phyloP scores from a whole-genome alignment of 1,140 invertebrate species.

The Macrobrachium rosenbergii region DNA sequence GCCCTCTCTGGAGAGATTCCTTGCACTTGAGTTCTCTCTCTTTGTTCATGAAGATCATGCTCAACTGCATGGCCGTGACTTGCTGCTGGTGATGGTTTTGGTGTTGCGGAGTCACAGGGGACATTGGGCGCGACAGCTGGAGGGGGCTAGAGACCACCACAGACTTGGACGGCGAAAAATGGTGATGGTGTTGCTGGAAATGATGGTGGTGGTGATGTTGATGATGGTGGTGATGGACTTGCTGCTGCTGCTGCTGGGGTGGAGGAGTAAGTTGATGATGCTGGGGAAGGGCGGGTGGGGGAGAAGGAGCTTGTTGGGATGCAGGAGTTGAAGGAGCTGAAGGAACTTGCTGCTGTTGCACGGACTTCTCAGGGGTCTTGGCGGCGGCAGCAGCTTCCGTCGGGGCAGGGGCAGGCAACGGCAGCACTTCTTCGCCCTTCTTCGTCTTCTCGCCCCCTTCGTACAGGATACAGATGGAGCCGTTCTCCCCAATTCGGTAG shows the following conservation, averaged over 20 bases:
- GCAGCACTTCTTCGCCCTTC: background rate
- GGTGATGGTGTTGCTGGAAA: constrained; percentile 49
- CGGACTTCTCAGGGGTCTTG: constrained; percentile 12
- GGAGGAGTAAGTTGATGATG: constrained; percentile 13
- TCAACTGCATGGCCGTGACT: constrained; percentile 43
- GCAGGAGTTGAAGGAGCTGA: constrained; percentile 17
- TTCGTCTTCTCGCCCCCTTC: constrained; percentile 67
- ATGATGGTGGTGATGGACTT: constrained; percentile 26
- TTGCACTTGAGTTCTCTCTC: constrained; percentile 60
- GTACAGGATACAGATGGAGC: constrained; percentile 79
- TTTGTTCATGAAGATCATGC: constrained; percentile 47
- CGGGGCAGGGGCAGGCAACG: background rate
- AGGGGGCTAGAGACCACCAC: constrained; percentile 47
- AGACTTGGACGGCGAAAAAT: constrained; percentile 63
- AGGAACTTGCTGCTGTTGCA: constrained; percentile 9
- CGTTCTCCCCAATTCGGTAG: constrained; percentile 80
- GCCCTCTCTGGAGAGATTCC: constrained; percentile 60
- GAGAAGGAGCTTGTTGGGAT: constrained; percentile 26
- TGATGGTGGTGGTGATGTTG: constrained; percentile 39
- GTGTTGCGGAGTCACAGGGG: constrained; percentile 48
- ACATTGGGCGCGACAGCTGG: constrained; percentile 44
- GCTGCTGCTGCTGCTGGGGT: background rate
- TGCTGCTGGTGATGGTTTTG: constrained; percentile 30
- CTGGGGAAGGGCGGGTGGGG: constrained; percentile 41
- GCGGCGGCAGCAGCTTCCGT: background rate